Base-by-base conservation (phyloP, 2,797 vertebrate species). In the Sphenopsis melanotis region DNA sequence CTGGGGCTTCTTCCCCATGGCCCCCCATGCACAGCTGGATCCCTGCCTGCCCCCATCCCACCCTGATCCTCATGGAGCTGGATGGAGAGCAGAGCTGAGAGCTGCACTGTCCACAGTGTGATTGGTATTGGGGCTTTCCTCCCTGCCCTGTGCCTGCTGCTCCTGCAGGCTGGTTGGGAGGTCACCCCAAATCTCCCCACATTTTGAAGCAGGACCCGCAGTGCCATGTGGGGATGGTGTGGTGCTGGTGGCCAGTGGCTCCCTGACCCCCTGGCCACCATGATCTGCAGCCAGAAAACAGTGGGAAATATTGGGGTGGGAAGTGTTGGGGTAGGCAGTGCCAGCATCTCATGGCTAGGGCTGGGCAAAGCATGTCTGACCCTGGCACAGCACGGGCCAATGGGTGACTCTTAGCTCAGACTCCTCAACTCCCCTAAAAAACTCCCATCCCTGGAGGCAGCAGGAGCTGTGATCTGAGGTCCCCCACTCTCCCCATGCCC, bases 361-460 rank as follows among this genome's bases (percentile, higher is more conserved):
- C 36, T 80, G 36, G 52, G 32, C 52, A 86, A 77, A 84, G 70
- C 34, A 79, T 53, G 56, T 36, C 47, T 1, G 4, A 47, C 59
- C 26, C 36, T 10, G 0, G 36, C 71, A 55, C 30, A 59, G 39
- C 21, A 15, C 0, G 0, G 42, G 39, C 11, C 0, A 0, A 55
- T 12, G 32, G 34, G 22, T 49, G 42, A 89, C 77, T 56, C 23
- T 89, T 41, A 70, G 39, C 69, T 85, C 7, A 1, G 57, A 44
- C 7, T 29, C 34, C 55, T 92, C 24, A 80, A 50, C 3, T 61
- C 23, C 18, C 19, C 17, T 74, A n/a, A 52, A 86, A 86, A 83
- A 15, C 7, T 65, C 16, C 22, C 16, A 6, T 32, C 44, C 34
- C n/a, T 7, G 1, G 19, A 47, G 13, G 50, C 59, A 85, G 23